These are phyloP conservation scores for Etia nguti DNA, from an alignment of 2,113 vertebrate genomes.

Conservation along the genomic window DNA sequence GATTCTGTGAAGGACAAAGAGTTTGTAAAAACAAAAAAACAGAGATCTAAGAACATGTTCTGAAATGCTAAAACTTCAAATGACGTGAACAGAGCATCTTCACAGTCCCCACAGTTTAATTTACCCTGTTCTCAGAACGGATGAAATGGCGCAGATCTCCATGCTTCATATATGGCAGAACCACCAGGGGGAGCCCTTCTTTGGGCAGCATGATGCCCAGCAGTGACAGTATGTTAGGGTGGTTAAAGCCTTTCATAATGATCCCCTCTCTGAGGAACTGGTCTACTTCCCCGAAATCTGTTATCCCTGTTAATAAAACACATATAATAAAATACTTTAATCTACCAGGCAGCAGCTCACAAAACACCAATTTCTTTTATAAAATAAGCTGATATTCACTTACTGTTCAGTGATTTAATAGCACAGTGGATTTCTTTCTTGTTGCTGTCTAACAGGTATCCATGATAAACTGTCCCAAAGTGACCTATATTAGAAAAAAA, in stretches of 20 bases:
- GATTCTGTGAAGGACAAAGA: conserved; percentile 73
- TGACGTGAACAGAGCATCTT: not conserved
- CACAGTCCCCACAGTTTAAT: not conserved
- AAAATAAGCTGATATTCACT: conserved; percentile 36
- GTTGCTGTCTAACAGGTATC: conserved; percentile 79
- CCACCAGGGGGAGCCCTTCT: conserved; percentile 85
- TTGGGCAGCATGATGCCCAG: conserved; percentile 86
- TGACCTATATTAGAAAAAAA: conserved; percentile 75
- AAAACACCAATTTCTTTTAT: not conserved
- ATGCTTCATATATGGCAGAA: conserved; percentile 92
- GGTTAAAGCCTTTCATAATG: conserved; percentile 92
- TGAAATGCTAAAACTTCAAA: not conserved
- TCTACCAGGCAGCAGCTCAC: not conserved
- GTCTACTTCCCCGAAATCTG: conserved; percentile 88
- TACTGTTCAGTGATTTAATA: conserved; percentile 90
- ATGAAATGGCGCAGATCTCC: conserved; percentile 93
- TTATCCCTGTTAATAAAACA: conserved; percentile 77
- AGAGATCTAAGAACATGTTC: not conserved
- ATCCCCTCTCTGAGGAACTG: conserved; percentile 93
- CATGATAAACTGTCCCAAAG: conserved; percentile 94
- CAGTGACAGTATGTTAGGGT: conserved; percentile 86
- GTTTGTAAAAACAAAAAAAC: not conserved
- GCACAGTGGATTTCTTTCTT: conserved; percentile 84
- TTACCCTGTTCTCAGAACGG: conserved; percentile 82
- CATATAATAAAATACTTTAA: not conserved